A percentile compares a stretch with the other conserved stretches of the same genome.
phyloP scores from a whole-genome alignment of 2,797 vertebrate species.

The Numenius phaeopus region DNA sequence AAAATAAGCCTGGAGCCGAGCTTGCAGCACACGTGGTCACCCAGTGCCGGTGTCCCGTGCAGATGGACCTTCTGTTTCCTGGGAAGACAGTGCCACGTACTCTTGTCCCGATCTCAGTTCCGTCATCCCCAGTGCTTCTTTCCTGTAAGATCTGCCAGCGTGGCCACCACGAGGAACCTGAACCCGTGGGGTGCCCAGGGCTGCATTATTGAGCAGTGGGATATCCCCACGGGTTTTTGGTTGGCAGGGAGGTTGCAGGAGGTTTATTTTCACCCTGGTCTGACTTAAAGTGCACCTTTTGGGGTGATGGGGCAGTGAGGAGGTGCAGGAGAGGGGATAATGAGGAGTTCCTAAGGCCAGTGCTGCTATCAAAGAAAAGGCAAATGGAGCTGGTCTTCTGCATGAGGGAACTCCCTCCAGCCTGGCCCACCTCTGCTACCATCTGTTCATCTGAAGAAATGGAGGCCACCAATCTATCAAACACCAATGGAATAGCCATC shows the following conservation, averaged over 20 bases:
- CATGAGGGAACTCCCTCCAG: background rate
- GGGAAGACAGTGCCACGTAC: rapidly evolving
- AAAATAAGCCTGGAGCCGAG: background rate
- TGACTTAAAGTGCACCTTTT: background rate
- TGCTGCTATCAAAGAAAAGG: background rate
- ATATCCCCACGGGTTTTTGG: background rate
- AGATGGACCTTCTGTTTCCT: background rate
- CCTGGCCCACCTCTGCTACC: background rate
- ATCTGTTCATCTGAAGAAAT: rapidly evolving
- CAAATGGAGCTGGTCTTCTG: background rate
- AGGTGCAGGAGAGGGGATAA: background rate
- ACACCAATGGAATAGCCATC: background rate
- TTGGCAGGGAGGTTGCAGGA: background rate
- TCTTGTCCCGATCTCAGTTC: background rate
- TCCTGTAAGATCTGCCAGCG: rapidly evolving
- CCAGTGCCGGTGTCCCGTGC: background rate
- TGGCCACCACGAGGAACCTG: background rate
- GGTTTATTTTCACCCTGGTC: background rate
- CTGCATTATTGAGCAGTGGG: background rate
- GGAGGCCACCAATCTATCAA: background rate
- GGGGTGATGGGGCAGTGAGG: background rate
- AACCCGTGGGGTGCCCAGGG: rapidly evolving
- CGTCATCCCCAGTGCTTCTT: rapidly evolving
- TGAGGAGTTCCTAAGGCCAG: background rate
- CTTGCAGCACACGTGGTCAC: background rate